Conservation (phyloP, 2,888 invertebrate genomes). For the Torymus auratus region DNA sequence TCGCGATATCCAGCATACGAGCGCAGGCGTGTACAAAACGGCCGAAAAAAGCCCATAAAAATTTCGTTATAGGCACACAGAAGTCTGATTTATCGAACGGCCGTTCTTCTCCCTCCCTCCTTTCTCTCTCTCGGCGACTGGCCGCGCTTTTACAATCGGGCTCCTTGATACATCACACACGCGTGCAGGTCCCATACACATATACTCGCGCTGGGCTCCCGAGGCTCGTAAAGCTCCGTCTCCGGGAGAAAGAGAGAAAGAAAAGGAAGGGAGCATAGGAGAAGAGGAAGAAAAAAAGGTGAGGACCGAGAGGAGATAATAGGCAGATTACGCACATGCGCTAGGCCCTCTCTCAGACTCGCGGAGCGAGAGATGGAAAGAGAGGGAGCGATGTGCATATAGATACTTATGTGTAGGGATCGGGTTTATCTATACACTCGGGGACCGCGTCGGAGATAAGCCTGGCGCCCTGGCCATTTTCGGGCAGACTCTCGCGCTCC, state of each 20-base stretch:
- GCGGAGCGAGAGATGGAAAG: no score
- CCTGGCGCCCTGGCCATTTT: slow-evolving; percentile 72
- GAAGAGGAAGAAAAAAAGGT: slow-evolving; percentile 17
- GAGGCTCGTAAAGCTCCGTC: slow-evolving; percentile 34
- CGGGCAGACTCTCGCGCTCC: slow-evolving; percentile 55
- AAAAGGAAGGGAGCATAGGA: slow-evolving; percentile 7
- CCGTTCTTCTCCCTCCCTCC: neutral
- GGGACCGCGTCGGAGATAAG: slow-evolving; percentile 66
- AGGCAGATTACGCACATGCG: slow-evolving; percentile 46
- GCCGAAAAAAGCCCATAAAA: slow-evolving; percentile 18
- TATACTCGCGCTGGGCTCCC: slow-evolving; percentile 1
- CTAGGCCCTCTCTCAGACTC: slow-evolving; percentile 21
- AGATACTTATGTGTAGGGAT: slow-evolving; percentile 59
- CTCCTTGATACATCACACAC: slow-evolving; percentile 50
- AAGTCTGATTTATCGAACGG: slow-evolving; percentile 44
- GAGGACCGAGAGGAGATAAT: slow-evolving; percentile 41
- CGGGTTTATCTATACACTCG: slow-evolving; percentile 66
- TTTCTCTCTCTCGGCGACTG: slow-evolving; percentile 35
- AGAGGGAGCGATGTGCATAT: slow-evolving; percentile 35
- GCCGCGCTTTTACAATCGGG: slow-evolving; percentile 35
- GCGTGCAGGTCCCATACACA: neutral
- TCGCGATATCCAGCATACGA: no score
- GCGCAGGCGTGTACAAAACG: neutral
- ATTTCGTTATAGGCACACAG: slow-evolving; percentile 30
- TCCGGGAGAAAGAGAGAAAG: slow-evolving; percentile 1